Evolutionary conservation across 1,140 invertebrate species (phyloP).

Genomic region (Harpegnathos saltator): DNA sequence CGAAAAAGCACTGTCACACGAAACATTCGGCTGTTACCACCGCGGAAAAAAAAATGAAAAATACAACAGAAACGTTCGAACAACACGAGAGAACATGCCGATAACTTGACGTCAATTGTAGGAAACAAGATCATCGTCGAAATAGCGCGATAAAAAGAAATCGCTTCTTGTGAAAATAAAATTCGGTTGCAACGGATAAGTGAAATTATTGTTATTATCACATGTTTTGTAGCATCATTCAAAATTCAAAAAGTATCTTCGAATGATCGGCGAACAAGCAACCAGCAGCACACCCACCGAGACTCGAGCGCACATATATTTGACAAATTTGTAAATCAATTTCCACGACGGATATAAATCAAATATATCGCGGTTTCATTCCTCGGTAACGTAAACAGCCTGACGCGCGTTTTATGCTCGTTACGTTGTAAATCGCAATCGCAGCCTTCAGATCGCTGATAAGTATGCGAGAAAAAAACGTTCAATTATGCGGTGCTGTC

Average conservation of each 20-base stretch:
- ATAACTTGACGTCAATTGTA: background rate
- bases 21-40: background rate
- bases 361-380: slow-evolving; percentile 39
- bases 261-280: background rate
- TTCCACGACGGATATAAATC: slow-evolving; percentile 51
- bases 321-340: slow-evolving; percentile 49
- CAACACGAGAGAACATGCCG: background rate
- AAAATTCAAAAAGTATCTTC: background rate
- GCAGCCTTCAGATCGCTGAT: slow-evolving; percentile 30
- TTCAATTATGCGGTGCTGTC: background rate
- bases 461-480: slow-evolving; percentile 6
- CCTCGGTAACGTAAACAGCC: slow-evolving; percentile 26
- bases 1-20: background rate
- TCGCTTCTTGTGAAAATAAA: too few species aligned
- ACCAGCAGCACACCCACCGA: slow-evolving; percentile 2
- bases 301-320: background rate
- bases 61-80: background rate
- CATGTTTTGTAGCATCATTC: background rate
- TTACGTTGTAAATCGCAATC: slow-evolving; percentile 37
- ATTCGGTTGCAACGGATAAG: too few species aligned
- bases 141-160: background rate
- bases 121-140: background rate
- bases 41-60: background rate
- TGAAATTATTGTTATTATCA: background rate
- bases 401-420: slow-evolving; percentile 38